phyloP scores from a whole-genome alignment of 2,888 invertebrate species.

The Agrilus biguttatus region DNA sequence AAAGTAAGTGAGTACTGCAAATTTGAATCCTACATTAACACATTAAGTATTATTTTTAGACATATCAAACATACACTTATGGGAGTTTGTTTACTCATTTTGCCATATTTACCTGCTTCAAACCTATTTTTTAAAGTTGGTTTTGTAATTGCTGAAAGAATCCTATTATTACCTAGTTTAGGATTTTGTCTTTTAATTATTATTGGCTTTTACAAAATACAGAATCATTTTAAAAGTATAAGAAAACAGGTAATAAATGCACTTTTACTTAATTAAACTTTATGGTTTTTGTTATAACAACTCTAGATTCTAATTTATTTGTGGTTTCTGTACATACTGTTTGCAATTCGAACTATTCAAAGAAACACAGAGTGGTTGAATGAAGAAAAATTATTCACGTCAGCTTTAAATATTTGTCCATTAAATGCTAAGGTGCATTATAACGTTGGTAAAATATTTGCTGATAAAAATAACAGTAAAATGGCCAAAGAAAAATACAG shows the following conservation, averaged over 20 bases:
- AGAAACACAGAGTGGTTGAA: conserved; percentile 67
- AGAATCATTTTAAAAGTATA: conserved; percentile 10
- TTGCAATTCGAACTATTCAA: conserved; percentile 35
- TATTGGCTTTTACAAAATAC: conserved; percentile 42
- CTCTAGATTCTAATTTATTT: conserved; percentile 20
- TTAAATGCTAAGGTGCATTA: conserved; percentile 88
- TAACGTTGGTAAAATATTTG: conserved; percentile 81
- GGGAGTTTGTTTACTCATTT: conserved; percentile 43
- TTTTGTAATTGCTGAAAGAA: conserved; percentile 80
- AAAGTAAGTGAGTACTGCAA: background rate
- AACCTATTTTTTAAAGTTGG: conserved; percentile 78
- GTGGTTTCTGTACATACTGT: conserved; percentile 10
- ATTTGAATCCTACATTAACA: background rate
- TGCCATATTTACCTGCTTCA: conserved; percentile 74
- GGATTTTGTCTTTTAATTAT: conserved; percentile 62
- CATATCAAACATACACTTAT: conserved; percentile 26
- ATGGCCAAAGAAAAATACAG: conserved; percentile 69
- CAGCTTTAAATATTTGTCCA: conserved; percentile 79
- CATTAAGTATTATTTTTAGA: conserved; percentile 3
- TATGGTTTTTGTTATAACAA: conserved; percentile 14
- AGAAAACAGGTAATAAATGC: no score
- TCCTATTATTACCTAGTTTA: conserved; percentile 67
- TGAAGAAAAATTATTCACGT: conserved; percentile 64
- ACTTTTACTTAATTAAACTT: conserved; percentile 15
- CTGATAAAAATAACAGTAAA: conserved; percentile 51